phyloP scores from a whole-genome alignment of 2,888 invertebrate genomes.

The Limnephilus auricula region DNA sequence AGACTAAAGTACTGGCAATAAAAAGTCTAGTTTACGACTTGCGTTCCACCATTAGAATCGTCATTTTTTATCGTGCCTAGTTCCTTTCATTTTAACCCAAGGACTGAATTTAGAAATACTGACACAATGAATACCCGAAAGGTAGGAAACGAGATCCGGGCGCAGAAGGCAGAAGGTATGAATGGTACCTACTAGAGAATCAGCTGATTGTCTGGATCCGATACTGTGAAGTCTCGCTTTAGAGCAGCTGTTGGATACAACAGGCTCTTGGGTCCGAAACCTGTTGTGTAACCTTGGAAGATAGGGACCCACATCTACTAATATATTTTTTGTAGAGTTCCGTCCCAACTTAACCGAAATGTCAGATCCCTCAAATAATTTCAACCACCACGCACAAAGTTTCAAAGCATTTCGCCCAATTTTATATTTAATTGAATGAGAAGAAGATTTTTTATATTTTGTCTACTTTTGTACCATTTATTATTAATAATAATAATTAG shows the following conservation, averaged over 20 bases:
- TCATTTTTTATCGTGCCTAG: constrained; percentile 16
- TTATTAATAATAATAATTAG: no score
- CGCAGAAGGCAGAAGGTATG: neutral
- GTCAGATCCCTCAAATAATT: neutral
- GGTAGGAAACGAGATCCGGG: neutral
- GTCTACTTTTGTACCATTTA: neutral
- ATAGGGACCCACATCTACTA: constrained; percentile 42
- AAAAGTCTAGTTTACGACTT: constrained; percentile 23
- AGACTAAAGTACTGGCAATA: constrained; percentile 23
- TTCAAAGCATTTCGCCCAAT: neutral
- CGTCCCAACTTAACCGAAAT: neutral
- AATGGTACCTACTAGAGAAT: constrained; percentile 34
- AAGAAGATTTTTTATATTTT: neutral
- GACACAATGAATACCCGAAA: constrained; percentile 5
- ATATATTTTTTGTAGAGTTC: constrained; percentile 30
- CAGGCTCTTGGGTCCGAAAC: constrained; percentile 26
- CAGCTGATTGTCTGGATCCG: constrained; percentile 50
- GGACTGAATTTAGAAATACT: constrained; percentile 10
- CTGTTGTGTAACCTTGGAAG: constrained; percentile 42
- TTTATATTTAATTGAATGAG: neutral
- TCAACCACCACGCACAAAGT: neutral
- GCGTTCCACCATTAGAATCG: neutral
- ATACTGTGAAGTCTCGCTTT: constrained; percentile 26
- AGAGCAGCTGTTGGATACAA: constrained; percentile 33
- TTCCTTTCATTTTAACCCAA: constrained; percentile 27